Conservation (phyloP, 2,888 invertebrate genomes). For the Rapana venosa region DNA sequence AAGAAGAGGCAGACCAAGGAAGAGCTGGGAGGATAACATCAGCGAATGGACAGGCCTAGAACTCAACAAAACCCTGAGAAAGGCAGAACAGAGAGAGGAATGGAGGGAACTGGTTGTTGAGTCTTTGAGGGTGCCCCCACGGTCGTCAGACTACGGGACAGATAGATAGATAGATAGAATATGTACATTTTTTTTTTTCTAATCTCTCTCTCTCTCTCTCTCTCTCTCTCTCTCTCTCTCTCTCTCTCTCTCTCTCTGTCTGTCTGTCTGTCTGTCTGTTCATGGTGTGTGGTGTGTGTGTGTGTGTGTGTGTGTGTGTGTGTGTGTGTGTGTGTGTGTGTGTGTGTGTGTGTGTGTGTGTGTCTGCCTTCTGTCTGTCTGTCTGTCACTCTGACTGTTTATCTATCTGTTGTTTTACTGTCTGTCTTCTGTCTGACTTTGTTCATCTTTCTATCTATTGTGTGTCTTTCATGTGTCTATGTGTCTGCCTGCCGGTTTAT, state of each 20-base stretch:
- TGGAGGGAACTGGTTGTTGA: too few relatives aligned
- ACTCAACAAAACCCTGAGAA: too few relatives aligned
- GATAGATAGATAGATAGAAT: too few relatives aligned
- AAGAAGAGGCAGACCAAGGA: too few relatives aligned
- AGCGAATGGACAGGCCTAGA: too few relatives aligned
- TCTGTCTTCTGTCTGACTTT: background rate
- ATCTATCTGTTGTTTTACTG: background rate
- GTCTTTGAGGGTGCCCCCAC: too few relatives aligned
- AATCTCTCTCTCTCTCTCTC: background rate
- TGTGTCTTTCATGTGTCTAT: background rate
- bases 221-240: background rate
- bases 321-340: background rate
- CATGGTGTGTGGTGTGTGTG: background rate
- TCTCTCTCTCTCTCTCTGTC: background rate
- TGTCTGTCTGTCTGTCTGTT: background rate
- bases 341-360: background rate
- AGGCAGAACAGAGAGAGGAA: too few relatives aligned
- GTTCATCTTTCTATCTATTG: background rate
- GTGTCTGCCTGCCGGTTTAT: background rate
- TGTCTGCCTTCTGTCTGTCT: background rate
- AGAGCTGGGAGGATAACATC: too few relatives aligned
- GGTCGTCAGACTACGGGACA: too few relatives aligned
- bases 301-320: background rate
- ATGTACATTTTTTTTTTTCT: background rate
- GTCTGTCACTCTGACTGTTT: background rate